Evolutionary conservation across 2,113 vertebrate species (phyloP), one percentile per base, ranked within the genome.

Genomic region (Empidonax traillii): DNA sequence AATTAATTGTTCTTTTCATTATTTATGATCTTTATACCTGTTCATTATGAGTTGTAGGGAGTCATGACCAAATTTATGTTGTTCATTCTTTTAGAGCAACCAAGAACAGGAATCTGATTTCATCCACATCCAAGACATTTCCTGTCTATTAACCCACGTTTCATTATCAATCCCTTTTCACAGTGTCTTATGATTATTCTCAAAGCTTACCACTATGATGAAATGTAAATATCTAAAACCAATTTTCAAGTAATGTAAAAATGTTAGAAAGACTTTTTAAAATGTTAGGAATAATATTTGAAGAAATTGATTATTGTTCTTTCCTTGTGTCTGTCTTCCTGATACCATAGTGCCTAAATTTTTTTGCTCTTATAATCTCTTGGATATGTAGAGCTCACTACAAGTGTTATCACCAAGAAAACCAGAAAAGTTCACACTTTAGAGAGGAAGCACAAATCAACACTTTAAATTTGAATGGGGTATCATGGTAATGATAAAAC

Each of bases 61-160:
- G n/a, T 81, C 76, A 72, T 9, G 84, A 74, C 78, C 47, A 81
- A 78, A 96, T 86, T 88, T 68, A 61, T 65, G n/a, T 73, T 92
- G 35, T 87, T 90, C 47, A n/a, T 90, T 94, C 72, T 92, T 93
- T 90, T 41, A 92, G 49, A 75, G 61, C 28, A 89, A 56, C n/a
- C 67, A 72, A 90, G 56, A 88, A 14, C 25, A 85, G 27, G 35
- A 85, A 74, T 86, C 27, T 2, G 1, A n/a, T 92, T 93, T 95
- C 68, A 96, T 93, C 44, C 0, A 1, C 47, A 75, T 72, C 44
- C 65, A 91, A 88, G 58, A 41, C 39, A 30, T 82, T 95, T 87
- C 56, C 85, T 86, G 39, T 51, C 47, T 81, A 35, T 87, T 95
- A 93, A 81, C 41, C 35, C 28, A 6, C 80, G 53, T 88, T 85